phyloP scores from a whole-genome alignment of 2,797 vertebrate species.

The Esox lucius region DNA sequence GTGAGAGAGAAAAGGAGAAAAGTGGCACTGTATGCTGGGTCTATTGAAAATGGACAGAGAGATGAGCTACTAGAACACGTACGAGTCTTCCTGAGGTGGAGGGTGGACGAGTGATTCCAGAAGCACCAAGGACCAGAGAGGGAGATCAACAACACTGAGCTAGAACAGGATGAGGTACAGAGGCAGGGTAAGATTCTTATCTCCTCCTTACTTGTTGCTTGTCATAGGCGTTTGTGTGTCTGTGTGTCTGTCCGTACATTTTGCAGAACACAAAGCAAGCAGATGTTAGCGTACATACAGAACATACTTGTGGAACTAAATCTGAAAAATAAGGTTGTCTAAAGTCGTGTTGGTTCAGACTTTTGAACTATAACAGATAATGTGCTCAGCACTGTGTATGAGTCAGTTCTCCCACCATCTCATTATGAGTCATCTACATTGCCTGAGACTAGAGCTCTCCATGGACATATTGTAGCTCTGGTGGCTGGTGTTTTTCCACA shows the following conservation, averaged over 20 bases:
- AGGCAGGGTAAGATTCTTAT: slow-evolving; percentile 68
- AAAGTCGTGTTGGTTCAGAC: not conserved
- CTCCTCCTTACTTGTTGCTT: slow-evolving; percentile 29
- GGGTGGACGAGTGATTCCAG: slow-evolving; percentile 47
- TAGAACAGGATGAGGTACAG: slow-evolving; percentile 71
- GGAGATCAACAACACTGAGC: slow-evolving; percentile 30
- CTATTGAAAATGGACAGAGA: slow-evolving; percentile 39
- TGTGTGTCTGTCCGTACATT: not conserved
- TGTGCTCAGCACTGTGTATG: slow-evolving; percentile 31
- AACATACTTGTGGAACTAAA: not conserved
- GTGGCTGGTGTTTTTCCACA: slow-evolving; percentile 49
- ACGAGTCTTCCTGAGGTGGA: slow-evolving; percentile 41
- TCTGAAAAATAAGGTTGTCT: not conserved
- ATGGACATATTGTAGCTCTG: slow-evolving; percentile 25
- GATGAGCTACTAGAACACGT: slow-evolving; percentile 48
- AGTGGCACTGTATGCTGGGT: slow-evolving; percentile 25
- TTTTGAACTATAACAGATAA: slow-evolving; percentile 13
- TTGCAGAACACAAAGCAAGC: not conserved
- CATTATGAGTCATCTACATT: slow-evolving; percentile 35
- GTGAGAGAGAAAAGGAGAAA: slow-evolving; percentile 20
- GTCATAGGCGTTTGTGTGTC: not conserved
- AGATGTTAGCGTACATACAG: not conserved
- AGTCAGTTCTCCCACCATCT: slow-evolving; percentile 39
- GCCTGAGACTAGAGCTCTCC: slow-evolving; percentile 27
- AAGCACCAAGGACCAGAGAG: slow-evolving; percentile 36